phyloP scores from a whole-genome alignment of 1,140 invertebrate genomes.

The Scaptomyza hsui region DNA sequence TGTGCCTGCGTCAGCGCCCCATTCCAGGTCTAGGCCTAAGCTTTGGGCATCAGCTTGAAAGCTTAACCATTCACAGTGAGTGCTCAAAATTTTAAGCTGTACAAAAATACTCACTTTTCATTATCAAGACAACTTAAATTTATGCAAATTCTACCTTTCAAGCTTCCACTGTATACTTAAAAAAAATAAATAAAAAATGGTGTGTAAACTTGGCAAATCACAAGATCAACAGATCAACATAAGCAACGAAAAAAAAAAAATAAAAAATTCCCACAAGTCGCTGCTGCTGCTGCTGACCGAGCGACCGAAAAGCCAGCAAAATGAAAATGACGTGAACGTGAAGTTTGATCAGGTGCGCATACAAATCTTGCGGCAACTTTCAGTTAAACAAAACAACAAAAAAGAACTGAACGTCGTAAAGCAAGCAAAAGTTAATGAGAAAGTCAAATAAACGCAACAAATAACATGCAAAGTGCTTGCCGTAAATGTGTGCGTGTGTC shows the following conservation, averaged over 20 bases:
- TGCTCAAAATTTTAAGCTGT: background rate
- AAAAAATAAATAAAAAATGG: background rate
- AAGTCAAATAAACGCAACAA: conserved; percentile 81
- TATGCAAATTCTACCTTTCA: background rate
- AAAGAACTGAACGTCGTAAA: conserved; percentile 32
- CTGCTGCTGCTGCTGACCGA: conserved; percentile 20
- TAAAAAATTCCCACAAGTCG: conserved; percentile 67
- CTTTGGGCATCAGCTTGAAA: background rate
- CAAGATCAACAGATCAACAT: conserved; percentile 49
- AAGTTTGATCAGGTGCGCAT: conserved; percentile 81
- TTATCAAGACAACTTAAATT: too few species aligned
- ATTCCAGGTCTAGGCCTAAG: conserved; percentile 35
- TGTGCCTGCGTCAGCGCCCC: conserved; percentile 6
- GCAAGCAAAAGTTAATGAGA: conserved; percentile 81
- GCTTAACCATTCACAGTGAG: background rate
- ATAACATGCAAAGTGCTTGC: conserved; percentile 72
- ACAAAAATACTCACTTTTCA: too few species aligned
- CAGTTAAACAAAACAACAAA: conserved; percentile 58
- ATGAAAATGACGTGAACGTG: conserved; percentile 72
- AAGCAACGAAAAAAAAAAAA: too few species aligned
- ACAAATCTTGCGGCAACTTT: conserved; percentile 80
- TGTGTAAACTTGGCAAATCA: conserved; percentile 56
- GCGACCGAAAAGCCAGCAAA: conserved; percentile 60
- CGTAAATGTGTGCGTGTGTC: conserved; percentile 2
- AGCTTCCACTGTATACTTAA: background rate